Evolutionary conservation across 2,888 invertebrate genomes (phyloP).

Genomic region (Chrysotoxum bicinctum): DNA sequence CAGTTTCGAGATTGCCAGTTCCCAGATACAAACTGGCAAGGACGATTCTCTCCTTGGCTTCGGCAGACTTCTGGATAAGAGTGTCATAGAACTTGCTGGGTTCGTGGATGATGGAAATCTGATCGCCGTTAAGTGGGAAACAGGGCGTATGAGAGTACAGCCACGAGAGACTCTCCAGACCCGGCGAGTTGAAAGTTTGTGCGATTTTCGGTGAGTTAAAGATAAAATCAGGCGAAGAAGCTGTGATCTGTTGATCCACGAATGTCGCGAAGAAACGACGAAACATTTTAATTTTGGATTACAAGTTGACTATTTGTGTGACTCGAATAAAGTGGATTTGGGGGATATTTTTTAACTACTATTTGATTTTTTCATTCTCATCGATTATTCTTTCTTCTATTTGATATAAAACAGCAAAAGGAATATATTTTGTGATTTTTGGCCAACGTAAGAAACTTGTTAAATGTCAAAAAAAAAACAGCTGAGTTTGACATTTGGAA

Average conservation of each 20-base stretch:
- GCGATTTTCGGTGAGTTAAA: conserved; percentile 76
- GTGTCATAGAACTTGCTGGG: conserved; percentile 90
- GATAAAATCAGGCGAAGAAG: conserved; percentile 76
- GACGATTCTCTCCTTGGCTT: conserved; percentile 88
- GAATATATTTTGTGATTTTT: neutral
- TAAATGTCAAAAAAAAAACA: conserved; percentile 14
- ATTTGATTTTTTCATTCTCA: conserved; percentile 40
- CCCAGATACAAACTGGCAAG: conserved; percentile 97
- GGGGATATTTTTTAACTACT: conserved; percentile 3
- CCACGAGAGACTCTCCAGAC: conserved; percentile 85
- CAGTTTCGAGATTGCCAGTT: conserved; percentile 90
- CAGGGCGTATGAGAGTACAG: conserved; percentile 85
- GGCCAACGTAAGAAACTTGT: conserved; percentile 7
- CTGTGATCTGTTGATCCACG: conserved; percentile 77
- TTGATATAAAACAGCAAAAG: neutral
- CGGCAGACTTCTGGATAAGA: conserved; percentile 86
- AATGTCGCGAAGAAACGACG: conserved; percentile 79
- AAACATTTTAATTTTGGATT: conserved; percentile 63
- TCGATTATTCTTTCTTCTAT: neutral
- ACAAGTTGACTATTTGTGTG: neutral
- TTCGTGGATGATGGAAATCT: conserved; percentile 89
- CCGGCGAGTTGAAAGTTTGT: conserved; percentile 75
- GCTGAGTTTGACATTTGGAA: conserved; percentile 41
- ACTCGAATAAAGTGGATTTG: neutral
- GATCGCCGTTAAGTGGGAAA: conserved; percentile 86